phyloP scores from a whole-genome alignment of 1,140 invertebrate genomes.

The Phocides pigmalion region DNA sequence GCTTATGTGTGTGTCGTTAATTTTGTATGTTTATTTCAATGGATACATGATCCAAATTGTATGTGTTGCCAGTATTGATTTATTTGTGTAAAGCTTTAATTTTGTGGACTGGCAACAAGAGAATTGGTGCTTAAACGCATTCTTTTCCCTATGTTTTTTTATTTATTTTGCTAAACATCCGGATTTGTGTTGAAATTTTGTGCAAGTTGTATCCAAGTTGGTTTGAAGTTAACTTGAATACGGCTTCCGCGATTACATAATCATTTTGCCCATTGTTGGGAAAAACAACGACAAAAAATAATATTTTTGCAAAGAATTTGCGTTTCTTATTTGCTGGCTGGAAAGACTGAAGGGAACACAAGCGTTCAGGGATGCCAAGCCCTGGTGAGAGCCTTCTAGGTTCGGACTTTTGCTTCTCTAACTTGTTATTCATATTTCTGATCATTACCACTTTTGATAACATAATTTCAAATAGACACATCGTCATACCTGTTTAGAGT shows the following conservation, averaged over 20 bases:
- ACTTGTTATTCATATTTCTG: constrained; percentile 63
- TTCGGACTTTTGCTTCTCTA: constrained; percentile 80
- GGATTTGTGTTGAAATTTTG: constrained; percentile 22
- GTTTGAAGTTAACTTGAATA: background rate
- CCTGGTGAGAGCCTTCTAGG: constrained; percentile 84
- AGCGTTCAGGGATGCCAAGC: constrained; percentile 83
- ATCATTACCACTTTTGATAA: constrained; percentile 53
- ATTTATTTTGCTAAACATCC: constrained; percentile 40
- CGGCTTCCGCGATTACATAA: background rate
- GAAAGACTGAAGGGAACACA: constrained; percentile 83
- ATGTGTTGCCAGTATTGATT: constrained; percentile 11
- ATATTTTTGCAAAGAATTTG: constrained; percentile 81
- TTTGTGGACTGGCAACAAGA: constrained; percentile 35
- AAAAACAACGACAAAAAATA: constrained; percentile 65
- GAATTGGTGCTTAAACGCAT: constrained; percentile 46
- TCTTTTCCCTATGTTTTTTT: constrained; percentile 36
- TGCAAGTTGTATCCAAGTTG: constrained; percentile 27
- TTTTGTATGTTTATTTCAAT: constrained; percentile 28
- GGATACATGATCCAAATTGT: constrained; percentile 28
- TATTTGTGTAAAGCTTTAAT: constrained; percentile 24
- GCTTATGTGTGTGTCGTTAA: constrained; percentile 62
- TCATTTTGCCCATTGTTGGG: constrained; percentile 40
- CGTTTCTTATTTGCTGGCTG: constrained; percentile 82
- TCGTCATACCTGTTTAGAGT: constrained; percentile 39
- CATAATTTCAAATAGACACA: constrained; percentile 21